phyloP scores from a whole-genome alignment of 1,140 invertebrate species.

The Drosophila miranda region DNA sequence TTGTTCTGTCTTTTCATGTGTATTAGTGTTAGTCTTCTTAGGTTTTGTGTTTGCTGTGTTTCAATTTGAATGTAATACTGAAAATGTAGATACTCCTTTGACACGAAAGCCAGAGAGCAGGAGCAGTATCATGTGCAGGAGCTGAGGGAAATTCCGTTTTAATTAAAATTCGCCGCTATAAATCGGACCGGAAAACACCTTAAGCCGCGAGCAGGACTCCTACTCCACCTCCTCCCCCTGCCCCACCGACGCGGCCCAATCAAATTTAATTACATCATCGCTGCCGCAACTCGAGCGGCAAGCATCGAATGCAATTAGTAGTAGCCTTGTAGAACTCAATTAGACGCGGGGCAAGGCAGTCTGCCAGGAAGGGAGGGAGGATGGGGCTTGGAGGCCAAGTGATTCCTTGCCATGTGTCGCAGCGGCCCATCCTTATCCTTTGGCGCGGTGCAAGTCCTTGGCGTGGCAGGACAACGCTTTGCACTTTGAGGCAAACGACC shows the following conservation, averaged over 20 bases:
- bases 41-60: slow-evolving; percentile 11
- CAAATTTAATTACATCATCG: slow-evolving; percentile 75
- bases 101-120: slow-evolving; percentile 12
- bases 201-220: neutral
- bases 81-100: slow-evolving; percentile 11
- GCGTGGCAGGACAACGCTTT: slow-evolving; percentile 60
- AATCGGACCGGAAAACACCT: slow-evolving; percentile 44
- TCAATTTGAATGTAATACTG: slow-evolving; percentile 12
- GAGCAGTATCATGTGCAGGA: too few relatives aligned
- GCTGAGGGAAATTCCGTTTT: slow-evolving; percentile 26
- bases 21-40: too few relatives aligned
- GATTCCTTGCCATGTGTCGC: slow-evolving; percentile 60
- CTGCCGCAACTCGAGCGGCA: slow-evolving; percentile 66
- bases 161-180: slow-evolving; percentile 41
- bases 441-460: neutral
- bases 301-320: slow-evolving; percentile 82
- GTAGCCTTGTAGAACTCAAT: slow-evolving; percentile 80
- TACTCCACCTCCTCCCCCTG: too few relatives aligned
- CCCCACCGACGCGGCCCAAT: slow-evolving; percentile 37
- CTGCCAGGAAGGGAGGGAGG: neutral
- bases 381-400: slow-evolving; percentile 26
- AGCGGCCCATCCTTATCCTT: neutral
- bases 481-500: slow-evolving; percentile 76
- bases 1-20: too few relatives aligned
- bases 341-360: slow-evolving; percentile 41